Evolutionary conservation across 2,888 invertebrate genomes (phyloP).

Genomic region (Melolontha melolontha): DNA sequence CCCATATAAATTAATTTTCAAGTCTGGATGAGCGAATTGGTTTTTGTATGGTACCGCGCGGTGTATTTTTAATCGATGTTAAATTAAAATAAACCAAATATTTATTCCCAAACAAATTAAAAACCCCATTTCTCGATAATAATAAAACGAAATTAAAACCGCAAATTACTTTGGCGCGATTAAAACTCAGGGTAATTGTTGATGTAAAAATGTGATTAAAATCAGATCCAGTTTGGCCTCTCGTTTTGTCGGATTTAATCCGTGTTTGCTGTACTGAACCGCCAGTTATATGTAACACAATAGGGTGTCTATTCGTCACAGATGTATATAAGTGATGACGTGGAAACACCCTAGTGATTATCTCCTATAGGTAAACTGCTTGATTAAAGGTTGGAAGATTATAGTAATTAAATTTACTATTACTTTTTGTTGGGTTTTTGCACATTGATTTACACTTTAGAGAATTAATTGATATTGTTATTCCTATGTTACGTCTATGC

Average conservation of each 20-base stretch:
- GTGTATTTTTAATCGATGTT: conserved; percentile 35
- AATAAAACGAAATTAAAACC: conserved; percentile 61
- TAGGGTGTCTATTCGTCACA: conserved; percentile 42
- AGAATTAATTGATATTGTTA: no score
- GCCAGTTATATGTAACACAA: conserved; percentile 41
- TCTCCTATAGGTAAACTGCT: conserved; percentile 30
- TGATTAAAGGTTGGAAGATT: no score
- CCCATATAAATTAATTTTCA: no score
- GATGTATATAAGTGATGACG: conserved; percentile 42
- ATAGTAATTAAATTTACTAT: neutral
- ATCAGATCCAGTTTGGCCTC: conserved; percentile 55
- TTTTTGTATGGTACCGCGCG: neutral
- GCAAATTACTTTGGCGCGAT: conserved; percentile 63
- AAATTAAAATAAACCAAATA: conserved; percentile 57
- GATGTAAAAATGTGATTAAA: conserved; percentile 62
- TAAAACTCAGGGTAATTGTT: conserved; percentile 60
- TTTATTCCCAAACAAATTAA: conserved; percentile 59
- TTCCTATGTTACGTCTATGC: no score
- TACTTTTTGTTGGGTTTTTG: neutral
- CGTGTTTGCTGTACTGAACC: conserved; percentile 55
- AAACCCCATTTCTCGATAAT: conserved; percentile 58
- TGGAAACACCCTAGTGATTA: conserved; percentile 28
- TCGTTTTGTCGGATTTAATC: conserved; percentile 57
- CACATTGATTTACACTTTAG: neutral
- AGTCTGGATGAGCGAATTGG: no score